phyloP scores from a whole-genome alignment of 2,797 vertebrate genomes.

The Harpagifer antarcticus region DNA sequence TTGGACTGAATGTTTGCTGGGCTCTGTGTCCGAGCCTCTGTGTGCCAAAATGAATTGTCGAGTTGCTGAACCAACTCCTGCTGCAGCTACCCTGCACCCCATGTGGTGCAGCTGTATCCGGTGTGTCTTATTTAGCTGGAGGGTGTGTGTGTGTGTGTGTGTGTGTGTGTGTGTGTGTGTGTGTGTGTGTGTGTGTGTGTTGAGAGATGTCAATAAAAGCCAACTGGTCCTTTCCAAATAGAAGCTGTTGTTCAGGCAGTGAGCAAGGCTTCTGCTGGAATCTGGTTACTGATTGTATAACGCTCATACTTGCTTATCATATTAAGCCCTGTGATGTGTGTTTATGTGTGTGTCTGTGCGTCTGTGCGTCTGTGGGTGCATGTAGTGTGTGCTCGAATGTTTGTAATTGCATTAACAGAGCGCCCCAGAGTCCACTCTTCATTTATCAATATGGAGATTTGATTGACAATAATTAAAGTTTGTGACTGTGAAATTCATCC shows the following conservation, averaged over 20 bases:
- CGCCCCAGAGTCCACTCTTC: conserved; percentile 6
- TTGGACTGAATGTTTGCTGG: conserved; percentile 40
- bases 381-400: conserved; percentile 7
- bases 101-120: conserved; percentile 65
- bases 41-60: conserved; percentile 58
- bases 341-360: no score
- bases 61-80: conserved; percentile 56
- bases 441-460: conserved; percentile 6
- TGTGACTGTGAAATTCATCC: conserved; percentile 4
- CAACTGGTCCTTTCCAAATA: conserved; percentile 52
- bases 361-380: conserved; percentile 2
- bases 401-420: conserved; percentile 19
- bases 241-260: conserved; percentile 31
- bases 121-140: conserved; percentile 36
- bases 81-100: conserved; percentile 51
- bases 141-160: neutral
- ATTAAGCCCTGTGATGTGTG: conserved; percentile 13
- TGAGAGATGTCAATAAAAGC: conserved; percentile 48
- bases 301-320: conserved; percentile 28
- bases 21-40: conserved; percentile 50
- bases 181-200: neutral
- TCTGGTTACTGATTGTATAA: conserved; percentile 30
- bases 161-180: neutral
- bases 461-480: conserved; percentile 21
- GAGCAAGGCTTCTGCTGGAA: conserved; percentile 18